Evolutionary conservation across 2,797 vertebrate species (phyloP).

Genomic region (Amniataba percoides): DNA sequence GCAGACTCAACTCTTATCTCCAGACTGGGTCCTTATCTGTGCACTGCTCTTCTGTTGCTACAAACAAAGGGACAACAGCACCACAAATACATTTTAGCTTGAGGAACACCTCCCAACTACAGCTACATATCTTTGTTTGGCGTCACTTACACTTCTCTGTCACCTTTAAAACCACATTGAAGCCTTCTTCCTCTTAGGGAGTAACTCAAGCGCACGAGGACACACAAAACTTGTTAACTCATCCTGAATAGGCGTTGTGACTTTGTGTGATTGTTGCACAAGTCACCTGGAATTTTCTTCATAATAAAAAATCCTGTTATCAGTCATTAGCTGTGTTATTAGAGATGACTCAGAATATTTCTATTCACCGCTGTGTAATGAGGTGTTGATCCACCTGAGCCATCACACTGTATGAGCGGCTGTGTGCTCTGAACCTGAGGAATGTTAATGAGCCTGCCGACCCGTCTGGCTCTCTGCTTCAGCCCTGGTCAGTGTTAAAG

Average conservation of each 20-base stretch:
- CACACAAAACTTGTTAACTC: conserved; percentile 8
- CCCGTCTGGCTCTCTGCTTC: conserved; percentile 53
- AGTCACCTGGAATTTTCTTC: neutral
- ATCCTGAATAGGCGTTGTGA: neutral
- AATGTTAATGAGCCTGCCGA: conserved; percentile 72
- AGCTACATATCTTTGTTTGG: conserved; percentile 23
- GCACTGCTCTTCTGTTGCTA: conserved; percentile 69
- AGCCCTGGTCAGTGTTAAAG: conserved; percentile 42
- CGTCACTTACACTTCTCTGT: neutral
- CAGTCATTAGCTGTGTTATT: conserved; percentile 15
- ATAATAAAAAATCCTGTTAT: conserved; percentile 13
- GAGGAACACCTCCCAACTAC: conserved; percentile 4
- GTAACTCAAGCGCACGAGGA: neutral
- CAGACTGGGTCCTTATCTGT: conserved; percentile 57
- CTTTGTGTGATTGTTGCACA: neutral
- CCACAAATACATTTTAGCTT: conserved; percentile 17
- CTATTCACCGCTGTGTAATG: conserved; percentile 14
- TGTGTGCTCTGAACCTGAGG: conserved; percentile 69
- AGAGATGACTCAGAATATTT: conserved; percentile 5
- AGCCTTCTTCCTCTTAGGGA: neutral
- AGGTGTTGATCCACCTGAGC: conserved; percentile 61
- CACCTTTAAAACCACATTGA: conserved; percentile 23
- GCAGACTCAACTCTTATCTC: conserved; percentile 61
- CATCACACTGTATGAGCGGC: conserved; percentile 17
- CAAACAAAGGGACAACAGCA: conserved; percentile 59